Evolutionary conservation across 2,797 vertebrate species (phyloP), one percentile per base, ranked within the genome.

Genomic region (Sebastes itinus): DNA sequence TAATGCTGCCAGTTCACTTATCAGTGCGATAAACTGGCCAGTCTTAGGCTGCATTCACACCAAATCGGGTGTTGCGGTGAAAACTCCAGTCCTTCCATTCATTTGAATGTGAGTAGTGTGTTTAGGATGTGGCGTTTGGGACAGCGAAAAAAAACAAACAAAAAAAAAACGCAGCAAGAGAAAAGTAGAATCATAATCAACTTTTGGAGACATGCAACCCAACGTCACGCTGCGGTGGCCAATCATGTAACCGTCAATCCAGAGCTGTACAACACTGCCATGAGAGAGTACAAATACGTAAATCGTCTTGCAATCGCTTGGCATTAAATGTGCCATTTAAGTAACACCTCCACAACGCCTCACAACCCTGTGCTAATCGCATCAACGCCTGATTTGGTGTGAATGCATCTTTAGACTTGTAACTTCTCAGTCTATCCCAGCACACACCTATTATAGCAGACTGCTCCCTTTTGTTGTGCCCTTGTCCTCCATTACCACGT

Each of bases 381-480:
- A 22, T 4, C 33, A 42, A 25, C 1, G 4, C 33, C 33, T 42
- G 14, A 42, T 25, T 64, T 42, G 38, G 64, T 49, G 25, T 28
- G 42, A 66, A 66, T 28, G 63, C 18, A 66, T 42, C 25, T 65
- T 66, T 38, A 86, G 75, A 88, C 90, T 89, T 89, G 77, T 88
- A 87, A 90, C 80, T 81, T 72, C 82, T 87, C 85, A 71, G 73
- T 90, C 83, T 88, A 58, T 91, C 81, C 90, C 83, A 76, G 84
- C 69, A 79, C 86, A 88, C 82, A 88, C 76, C 82, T 88, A 88
- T 89, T 85, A 78, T 88, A 89, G 85, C 75, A 89, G 77, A 85
- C 86, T 78, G 86, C 79, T 88, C 60, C 82, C 85, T 86, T 90
- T 86, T 81, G 78, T 88, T 85, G 59, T 88, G 74, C 65, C 83